Evolutionary conservation across 2,113 vertebrate species (phyloP).

Genomic region (Phodopus roborovskii): DNA sequence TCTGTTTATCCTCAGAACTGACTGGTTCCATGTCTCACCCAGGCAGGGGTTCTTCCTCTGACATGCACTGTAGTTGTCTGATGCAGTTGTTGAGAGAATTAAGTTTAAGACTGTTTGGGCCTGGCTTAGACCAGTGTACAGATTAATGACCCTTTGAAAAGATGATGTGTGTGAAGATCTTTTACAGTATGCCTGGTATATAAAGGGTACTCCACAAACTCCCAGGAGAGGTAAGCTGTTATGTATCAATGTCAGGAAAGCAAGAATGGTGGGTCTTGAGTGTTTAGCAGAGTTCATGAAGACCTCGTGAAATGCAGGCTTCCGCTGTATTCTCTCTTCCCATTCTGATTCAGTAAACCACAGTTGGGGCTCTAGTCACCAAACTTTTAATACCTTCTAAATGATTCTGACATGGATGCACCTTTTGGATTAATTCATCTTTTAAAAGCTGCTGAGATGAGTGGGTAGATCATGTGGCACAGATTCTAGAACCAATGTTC

Average conservation of each 20-base stretch:
- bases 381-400: not conserved
- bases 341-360: not conserved
- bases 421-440: not conserved
- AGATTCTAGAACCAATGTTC: not conserved
- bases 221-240: not conserved
- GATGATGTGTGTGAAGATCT: not conserved
- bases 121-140: not conserved
- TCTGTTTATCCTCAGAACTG: not conserved
- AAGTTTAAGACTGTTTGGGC: not conserved
- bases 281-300: not conserved
- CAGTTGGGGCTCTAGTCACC: not conserved
- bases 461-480: not conserved
- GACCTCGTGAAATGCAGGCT: not conserved
- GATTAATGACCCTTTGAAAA: conserved; percentile 25
- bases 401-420: not conserved
- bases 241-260: not conserved
- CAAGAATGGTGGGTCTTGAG: not conserved
- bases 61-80: not conserved
- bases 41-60: not conserved
- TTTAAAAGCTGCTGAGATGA: not conserved
- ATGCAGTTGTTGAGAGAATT: not conserved
- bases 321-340: not conserved
- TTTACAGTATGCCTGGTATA: not conserved
- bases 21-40: not conserved
- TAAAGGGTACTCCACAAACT: not conserved